Conservation (phyloP, 2,113 vertebrate species). For the Picathartes gymnocephalus region DNA sequence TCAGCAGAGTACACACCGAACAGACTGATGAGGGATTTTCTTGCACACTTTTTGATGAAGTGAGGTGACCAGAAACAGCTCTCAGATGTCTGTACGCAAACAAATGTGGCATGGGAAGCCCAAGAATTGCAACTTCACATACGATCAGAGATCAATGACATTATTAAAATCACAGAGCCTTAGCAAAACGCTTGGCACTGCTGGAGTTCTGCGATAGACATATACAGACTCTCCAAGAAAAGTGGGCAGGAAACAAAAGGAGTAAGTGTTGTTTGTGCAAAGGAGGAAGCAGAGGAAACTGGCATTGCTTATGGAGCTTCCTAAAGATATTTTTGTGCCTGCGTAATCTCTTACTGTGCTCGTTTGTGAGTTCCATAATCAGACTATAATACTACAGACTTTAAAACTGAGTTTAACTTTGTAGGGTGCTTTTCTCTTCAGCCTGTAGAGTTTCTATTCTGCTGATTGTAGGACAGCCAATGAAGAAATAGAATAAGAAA, state of each 20-base stretch:
- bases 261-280: background rate
- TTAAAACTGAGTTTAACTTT: background rate
- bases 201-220: background rate
- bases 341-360: background rate
- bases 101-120: background rate
- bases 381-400: background rate
- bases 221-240: background rate
- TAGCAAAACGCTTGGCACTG: background rate
- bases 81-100: background rate
- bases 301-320: background rate
- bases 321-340: background rate
- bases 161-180: background rate
- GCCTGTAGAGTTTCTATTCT: background rate
- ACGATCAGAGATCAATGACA: too few species aligned
- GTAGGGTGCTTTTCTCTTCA: background rate
- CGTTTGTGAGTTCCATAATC: background rate
- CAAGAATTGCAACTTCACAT: background rate
- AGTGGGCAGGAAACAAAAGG: background rate
- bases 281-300: background rate
- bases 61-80: background rate
- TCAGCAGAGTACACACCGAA: accelerated
- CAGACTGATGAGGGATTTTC: background rate
- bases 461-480: background rate
- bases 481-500: background rate
- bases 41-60: background rate